These are phyloP conservation scores for Gasterosteus nipponicus DNA, from an alignment of 2,113 vertebrate genomes.

Conservation along the genomic window DNA sequence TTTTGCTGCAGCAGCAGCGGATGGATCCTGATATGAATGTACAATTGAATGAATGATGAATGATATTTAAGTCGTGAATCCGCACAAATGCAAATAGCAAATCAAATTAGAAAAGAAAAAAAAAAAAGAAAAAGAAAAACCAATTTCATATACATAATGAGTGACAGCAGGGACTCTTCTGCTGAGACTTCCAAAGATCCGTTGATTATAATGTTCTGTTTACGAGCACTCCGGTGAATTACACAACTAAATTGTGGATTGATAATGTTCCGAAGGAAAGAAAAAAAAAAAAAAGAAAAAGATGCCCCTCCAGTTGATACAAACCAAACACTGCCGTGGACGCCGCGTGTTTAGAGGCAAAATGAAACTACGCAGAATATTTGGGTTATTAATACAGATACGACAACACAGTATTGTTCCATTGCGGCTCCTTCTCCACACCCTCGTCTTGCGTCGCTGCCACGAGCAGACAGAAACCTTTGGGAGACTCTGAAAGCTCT, in stretches of 20 bases:
- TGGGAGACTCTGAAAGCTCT: slow-evolving; percentile 30
- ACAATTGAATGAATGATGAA: slow-evolving; percentile 27
- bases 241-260: background rate
- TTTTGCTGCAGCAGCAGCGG: slow-evolving; percentile 13
- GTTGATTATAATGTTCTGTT: slow-evolving; percentile 3
- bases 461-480: slow-evolving; percentile 32
- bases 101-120: slow-evolving; percentile 8
- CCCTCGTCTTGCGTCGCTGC: slow-evolving; percentile 7
- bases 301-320: slow-evolving; percentile 7
- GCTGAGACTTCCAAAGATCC: background rate
- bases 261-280: background rate
- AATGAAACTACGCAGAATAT: background rate
- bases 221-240: slow-evolving; percentile 24
- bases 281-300: background rate
- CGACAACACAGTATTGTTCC: background rate
- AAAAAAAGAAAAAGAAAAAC: slow-evolving; percentile 28
- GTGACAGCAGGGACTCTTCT: background rate
- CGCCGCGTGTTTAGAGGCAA: background rate
- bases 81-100: slow-evolving; percentile 15
- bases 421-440: background rate
- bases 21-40: slow-evolving; percentile 4
- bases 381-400: too few relatives aligned
- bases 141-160: slow-evolving; percentile 27
- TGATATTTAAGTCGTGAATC: slow-evolving; percentile 36
- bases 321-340: slow-evolving; percentile 7